Evolutionary conservation across 2,113 vertebrate species (phyloP).

Genomic region (Carassius gibelio): DNA sequence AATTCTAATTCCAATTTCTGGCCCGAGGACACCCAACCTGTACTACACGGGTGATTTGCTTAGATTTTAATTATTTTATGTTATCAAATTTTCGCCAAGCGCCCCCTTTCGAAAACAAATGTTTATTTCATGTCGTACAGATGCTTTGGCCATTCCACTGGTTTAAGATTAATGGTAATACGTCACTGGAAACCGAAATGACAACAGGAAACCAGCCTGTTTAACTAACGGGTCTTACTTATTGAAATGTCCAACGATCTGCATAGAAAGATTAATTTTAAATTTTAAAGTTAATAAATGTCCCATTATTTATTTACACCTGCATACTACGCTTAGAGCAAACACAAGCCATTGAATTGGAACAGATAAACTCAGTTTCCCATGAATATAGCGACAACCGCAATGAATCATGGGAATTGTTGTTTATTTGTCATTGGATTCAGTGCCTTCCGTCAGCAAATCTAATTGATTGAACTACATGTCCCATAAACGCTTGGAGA

Average conservation of each 20-base stretch:
- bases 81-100: neutral
- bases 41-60: neutral
- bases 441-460: neutral
- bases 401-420: conserved; percentile 1
- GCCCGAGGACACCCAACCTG: neutral
- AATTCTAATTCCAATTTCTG: neutral
- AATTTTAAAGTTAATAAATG: neutral
- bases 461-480: conserved; percentile 58
- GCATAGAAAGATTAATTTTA: neutral
- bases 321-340: no score
- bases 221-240: neutral
- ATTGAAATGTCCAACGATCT: neutral
- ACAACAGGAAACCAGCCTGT: neutral
- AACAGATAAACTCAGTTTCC: conserved; percentile 12
- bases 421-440: neutral
- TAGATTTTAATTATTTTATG: neutral
- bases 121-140: neutral
- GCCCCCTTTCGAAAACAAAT: neutral
- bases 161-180: neutral
- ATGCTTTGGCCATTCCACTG: neutral
- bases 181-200: neutral
- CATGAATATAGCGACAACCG: neutral
- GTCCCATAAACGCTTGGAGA: conserved; percentile 60
- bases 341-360: neutral
- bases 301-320: neutral